Conservation (phyloP, 2,888 invertebrate genomes). For the Chymomyza fuscimana region DNA sequence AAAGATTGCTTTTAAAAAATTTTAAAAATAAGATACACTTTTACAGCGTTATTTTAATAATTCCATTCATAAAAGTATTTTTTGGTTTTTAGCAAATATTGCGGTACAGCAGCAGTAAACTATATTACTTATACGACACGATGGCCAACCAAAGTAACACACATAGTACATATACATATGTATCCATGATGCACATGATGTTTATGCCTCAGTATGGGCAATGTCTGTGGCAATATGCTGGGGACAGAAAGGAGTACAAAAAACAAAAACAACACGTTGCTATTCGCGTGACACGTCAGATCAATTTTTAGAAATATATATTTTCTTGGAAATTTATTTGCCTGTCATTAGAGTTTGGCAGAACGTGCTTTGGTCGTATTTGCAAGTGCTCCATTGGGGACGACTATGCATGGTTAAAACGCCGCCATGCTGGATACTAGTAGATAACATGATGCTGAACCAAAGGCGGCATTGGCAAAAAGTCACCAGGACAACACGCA, state of each 20-base stretch:
- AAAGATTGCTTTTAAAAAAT: too few relatives aligned
- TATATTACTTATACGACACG: slow-evolving; percentile 5
- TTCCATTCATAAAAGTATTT: too few relatives aligned
- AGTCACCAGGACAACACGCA: slow-evolving; percentile 2
- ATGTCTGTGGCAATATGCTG: too few relatives aligned
- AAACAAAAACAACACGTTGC: background rate
- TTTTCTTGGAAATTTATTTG: slow-evolving; percentile 76
- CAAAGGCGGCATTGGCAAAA: slow-evolving; percentile 2
- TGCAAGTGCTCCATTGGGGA: slow-evolving; percentile 68
- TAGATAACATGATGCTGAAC: slow-evolving; percentile 10
- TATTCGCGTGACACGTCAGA: slow-evolving; percentile 76
- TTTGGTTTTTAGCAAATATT: background rate
- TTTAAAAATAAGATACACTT: too few relatives aligned
- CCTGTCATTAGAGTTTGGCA: slow-evolving; percentile 75
- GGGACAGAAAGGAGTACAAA: background rate
- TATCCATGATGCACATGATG: background rate
- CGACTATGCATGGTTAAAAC: slow-evolving; percentile 30
- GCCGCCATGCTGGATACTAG: slow-evolving; percentile 18
- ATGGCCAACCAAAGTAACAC: background rate
- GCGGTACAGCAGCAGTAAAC: background rate
- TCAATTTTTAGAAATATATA: slow-evolving; percentile 77
- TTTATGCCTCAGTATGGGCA: too few relatives aligned
- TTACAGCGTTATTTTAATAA: background rate
- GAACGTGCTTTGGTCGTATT: slow-evolving; percentile 71
- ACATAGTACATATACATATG: background rate